phyloP scores from a whole-genome alignment of 2,113 vertebrate species.

The Pluvialis apricaria region DNA sequence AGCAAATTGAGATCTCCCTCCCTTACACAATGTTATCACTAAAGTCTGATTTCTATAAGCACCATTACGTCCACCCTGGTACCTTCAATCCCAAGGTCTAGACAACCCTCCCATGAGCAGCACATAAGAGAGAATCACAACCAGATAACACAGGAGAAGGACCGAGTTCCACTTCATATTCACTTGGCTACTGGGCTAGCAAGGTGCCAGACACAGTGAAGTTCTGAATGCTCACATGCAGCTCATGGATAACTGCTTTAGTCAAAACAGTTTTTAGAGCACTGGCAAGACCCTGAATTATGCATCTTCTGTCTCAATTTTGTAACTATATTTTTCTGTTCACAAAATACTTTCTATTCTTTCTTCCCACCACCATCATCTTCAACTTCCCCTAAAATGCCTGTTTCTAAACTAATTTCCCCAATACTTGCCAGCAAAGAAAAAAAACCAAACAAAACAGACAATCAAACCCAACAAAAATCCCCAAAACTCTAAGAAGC shows the following conservation, averaged over 20 bases:
- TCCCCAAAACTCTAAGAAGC: neutral
- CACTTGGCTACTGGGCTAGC: neutral
- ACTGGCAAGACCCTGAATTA: neutral
- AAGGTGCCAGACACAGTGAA: neutral
- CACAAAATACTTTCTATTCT: neutral
- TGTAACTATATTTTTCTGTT: neutral
- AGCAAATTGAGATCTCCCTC: neutral
- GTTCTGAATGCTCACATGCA: neutral
- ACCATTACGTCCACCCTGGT: neutral
- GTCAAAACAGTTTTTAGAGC: neutral
- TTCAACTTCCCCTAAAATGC: neutral
- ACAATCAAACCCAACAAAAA: neutral
- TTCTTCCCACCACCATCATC: neutral
- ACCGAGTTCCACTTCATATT: neutral
- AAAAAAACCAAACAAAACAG: neutral
- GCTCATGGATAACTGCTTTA: neutral
- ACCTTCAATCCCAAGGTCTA: neutral
- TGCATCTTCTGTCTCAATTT: neutral
- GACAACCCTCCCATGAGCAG: neutral
- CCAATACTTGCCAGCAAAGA: neutral
- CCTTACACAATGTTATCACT: neutral
- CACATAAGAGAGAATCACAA: neutral
- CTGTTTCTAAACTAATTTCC: neutral
- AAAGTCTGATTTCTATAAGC: neutral
- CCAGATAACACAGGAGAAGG: neutral